phyloP scores from a whole-genome alignment of 2,888 invertebrate species.

The Stomorhina lunata region DNA sequence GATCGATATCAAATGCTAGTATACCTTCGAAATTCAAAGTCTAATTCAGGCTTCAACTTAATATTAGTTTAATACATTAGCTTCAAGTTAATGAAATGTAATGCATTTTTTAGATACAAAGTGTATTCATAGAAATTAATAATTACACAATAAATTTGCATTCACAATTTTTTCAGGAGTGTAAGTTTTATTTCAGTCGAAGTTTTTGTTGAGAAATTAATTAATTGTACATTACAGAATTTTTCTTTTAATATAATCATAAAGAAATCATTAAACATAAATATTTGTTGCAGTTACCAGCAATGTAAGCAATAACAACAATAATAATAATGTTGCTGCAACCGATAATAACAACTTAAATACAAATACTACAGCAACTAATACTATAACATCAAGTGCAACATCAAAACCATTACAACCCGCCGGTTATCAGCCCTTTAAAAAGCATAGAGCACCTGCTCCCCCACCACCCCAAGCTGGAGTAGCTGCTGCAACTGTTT shows the following conservation, averaged over 20 bases:
- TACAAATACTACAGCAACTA: constrained; percentile 56
- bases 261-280: constrained; percentile 13
- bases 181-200: too few species aligned
- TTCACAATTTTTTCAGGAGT: too few species aligned
- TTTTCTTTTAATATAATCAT: constrained; percentile 16
- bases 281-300: constrained; percentile 60
- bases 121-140: too few species aligned
- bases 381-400: constrained; percentile 67
- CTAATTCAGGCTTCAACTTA: too few species aligned
- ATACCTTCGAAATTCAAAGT: too few species aligned
- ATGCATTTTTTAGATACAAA: too few species aligned
- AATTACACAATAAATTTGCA: too few species aligned
- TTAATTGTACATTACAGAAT: too few species aligned
- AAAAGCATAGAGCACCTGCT: constrained; percentile 76
- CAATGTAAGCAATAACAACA: constrained; percentile 57
- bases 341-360: constrained; percentile 66
- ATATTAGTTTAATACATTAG: too few species aligned
- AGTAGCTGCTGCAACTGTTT: constrained; percentile 76
- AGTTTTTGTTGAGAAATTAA: too few species aligned
- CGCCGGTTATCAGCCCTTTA: constrained; percentile 72
- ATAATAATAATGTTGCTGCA: constrained; percentile 63
- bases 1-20: too few species aligned
- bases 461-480: constrained; percentile 76
- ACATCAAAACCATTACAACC: constrained; percentile 70
- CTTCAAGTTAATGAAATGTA: too few species aligned